phyloP scores from a whole-genome alignment of 2,888 invertebrate genomes.

The Pseudanteris insignis region DNA sequence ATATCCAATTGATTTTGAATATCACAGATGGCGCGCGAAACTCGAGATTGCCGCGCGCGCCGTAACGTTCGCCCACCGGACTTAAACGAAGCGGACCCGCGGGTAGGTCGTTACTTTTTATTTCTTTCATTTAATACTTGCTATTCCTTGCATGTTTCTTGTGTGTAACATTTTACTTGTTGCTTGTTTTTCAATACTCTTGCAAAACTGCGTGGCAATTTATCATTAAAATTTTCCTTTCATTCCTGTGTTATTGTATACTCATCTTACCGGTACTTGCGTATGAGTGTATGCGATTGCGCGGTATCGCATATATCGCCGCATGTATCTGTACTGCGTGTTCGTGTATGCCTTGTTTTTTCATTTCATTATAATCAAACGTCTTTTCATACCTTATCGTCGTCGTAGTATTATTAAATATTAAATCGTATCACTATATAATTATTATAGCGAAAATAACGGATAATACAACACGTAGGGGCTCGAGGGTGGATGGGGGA shows the following conservation, averaged over 20 bases:
- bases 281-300: conserved; percentile 43
- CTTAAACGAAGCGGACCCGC: conserved; percentile 67
- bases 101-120: conserved; percentile 65
- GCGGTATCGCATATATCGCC: conserved; percentile 48
- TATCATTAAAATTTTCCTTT: conserved; percentile 50
- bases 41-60: conserved; percentile 28
- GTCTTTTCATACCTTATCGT: conserved; percentile 66
- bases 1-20: no score
- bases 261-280: conserved; percentile 46
- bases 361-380: conserved; percentile 60
- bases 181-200: conserved; percentile 49
- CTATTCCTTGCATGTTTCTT: conserved; percentile 46
- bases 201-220: conserved; percentile 62
- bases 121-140: conserved; percentile 49
- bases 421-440: conserved; percentile 63
- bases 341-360: conserved; percentile 49
- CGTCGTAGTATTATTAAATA: conserved; percentile 66
- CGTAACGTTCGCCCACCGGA: conserved; percentile 49
- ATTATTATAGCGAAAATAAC: conserved; percentile 67
- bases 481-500: conserved; percentile 53
- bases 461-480: conserved; percentile 67
- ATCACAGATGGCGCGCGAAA: neutral
- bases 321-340: conserved; percentile 52
- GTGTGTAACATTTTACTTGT: conserved; percentile 38
- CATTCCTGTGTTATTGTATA: conserved; percentile 40